These are phyloP conservation scores for Eristalis pertinax DNA, from an alignment of 2,888 invertebrate species.

Conservation along the genomic window DNA sequence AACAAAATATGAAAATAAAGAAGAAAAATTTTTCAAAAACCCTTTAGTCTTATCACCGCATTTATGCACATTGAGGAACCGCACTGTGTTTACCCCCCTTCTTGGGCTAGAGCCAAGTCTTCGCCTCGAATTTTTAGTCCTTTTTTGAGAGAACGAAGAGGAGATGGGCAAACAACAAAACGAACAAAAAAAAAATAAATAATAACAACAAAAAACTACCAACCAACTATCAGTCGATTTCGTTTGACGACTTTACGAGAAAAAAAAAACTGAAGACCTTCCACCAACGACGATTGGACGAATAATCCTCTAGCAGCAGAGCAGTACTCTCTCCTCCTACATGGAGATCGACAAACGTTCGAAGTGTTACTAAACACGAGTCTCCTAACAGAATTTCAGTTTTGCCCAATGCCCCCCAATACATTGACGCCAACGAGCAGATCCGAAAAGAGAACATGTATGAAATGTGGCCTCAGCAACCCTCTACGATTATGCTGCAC, in stretches of 20 bases:
- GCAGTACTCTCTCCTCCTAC: constrained; percentile 77
- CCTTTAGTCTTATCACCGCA: constrained; percentile 48
- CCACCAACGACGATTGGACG: constrained; percentile 60
- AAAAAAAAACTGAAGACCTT: constrained; percentile 38
- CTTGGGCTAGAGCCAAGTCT: neutral
- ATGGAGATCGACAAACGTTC: constrained; percentile 82
- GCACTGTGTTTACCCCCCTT: constrained; percentile 16
- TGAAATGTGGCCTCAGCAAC: constrained; percentile 47
- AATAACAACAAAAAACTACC: constrained; percentile 9
- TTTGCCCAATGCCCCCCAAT: constrained; percentile 62
- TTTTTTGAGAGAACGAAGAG: neutral
- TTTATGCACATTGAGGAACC: constrained; percentile 46
- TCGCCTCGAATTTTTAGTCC: neutral
- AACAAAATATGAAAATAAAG: constrained; percentile 20
- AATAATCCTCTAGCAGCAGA: constrained; percentile 66
- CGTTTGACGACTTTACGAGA: constrained; percentile 20
- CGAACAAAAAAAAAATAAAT: neutral
- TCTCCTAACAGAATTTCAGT: constrained; percentile 78
- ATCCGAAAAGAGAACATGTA: constrained; percentile 56
- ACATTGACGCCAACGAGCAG: constrained; percentile 34
- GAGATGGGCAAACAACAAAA: constrained; percentile 1
- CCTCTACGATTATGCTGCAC: constrained; percentile 39
- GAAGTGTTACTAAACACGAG: constrained; percentile 81
- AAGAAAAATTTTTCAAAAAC: constrained; percentile 10
- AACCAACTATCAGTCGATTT: constrained; percentile 26